Conservation (phyloP, 2,888 invertebrate species). For the Oligia strigilis region DNA sequence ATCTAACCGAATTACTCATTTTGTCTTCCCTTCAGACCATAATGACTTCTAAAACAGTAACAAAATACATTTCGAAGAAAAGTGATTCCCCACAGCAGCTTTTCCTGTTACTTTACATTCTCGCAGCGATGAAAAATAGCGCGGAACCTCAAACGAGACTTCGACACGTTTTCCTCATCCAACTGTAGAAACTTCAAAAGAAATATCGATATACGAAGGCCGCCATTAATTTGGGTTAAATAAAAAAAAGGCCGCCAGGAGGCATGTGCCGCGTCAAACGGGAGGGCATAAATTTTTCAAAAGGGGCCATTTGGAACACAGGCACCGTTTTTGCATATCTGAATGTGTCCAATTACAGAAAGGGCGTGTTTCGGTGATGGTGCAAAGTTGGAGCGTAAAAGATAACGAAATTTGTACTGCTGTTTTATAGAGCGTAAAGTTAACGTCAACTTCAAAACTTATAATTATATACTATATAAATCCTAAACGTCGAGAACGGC, state of each 20-base stretch:
- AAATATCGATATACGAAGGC: slow-evolving; percentile 67
- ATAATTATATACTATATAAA: too few species aligned
- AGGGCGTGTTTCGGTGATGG: slow-evolving; percentile 71
- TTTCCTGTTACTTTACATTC: slow-evolving; percentile 37
- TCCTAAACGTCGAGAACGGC: neutral
- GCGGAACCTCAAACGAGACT: slow-evolving; percentile 37
- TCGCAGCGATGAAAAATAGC: slow-evolving; percentile 49
- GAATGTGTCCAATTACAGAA: slow-evolving; percentile 84
- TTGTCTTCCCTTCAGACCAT: slow-evolving; percentile 5
- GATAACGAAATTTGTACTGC: slow-evolving; percentile 2
- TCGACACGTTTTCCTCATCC: slow-evolving; percentile 56
- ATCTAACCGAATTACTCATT: slow-evolving; percentile 28
- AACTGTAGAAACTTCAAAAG: slow-evolving; percentile 63
- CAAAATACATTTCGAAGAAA: slow-evolving; percentile 27
- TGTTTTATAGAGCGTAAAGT: neutral
- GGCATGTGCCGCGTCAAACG: slow-evolving; percentile 78
- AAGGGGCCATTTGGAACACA: slow-evolving; percentile 76
- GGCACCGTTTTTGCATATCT: slow-evolving; percentile 83
- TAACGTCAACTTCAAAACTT: neutral
- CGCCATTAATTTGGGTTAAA: slow-evolving; percentile 75
- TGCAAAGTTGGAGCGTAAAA: slow-evolving; percentile 58
- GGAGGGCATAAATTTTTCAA: slow-evolving; percentile 82
- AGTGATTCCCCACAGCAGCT: slow-evolving; percentile 20
- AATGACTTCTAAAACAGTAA: slow-evolving; percentile 30
- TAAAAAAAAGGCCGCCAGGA: slow-evolving; percentile 70